phyloP scores from a whole-genome alignment of 2,888 invertebrate genomes.

The Sepioteuthis lessoniana region DNA sequence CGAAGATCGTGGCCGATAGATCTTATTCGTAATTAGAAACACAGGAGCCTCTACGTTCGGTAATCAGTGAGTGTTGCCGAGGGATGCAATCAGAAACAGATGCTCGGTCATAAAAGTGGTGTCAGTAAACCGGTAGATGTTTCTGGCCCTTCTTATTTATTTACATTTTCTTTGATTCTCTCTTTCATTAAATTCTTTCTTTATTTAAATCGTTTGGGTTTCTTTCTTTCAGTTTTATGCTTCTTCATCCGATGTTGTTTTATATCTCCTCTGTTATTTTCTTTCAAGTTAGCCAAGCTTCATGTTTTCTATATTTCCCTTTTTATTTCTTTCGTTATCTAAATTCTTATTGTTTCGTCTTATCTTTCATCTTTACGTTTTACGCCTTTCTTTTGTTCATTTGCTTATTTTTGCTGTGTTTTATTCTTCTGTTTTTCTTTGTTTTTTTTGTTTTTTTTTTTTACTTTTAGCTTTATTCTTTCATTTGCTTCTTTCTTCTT shows the following conservation, averaged over 20 bases:
- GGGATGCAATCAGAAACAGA: slow-evolving; percentile 3
- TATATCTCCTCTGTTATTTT: no score
- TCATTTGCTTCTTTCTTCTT: neutral
- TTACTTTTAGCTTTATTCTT: neutral
- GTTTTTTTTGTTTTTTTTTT: neutral
- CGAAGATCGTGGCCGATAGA: neutral
- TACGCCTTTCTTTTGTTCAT: neutral
- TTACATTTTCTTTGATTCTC: neutral
- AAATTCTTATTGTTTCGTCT: no score
- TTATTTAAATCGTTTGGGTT: no score
- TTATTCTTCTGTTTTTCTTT: neutral
- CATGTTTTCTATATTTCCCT: no score
- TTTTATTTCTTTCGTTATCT: no score
- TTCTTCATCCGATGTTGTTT: no score
- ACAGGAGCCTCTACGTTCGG: neutral
- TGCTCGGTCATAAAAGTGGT: neutral
- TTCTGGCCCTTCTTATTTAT: neutral
- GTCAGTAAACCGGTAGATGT: neutral
- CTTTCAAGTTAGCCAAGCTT: no score
- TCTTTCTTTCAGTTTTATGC: no score
- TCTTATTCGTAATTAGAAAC: neutral
- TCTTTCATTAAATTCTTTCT: no score
- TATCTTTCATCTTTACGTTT: neutral
- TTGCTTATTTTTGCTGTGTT: neutral
- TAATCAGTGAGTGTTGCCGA: neutral